A percentile compares a stretch with the other conserved stretches of the same genome.
Evolutionary conservation across 2,888 invertebrate species (phyloP).

Genomic region (Drosophila multiciliata): DNA sequence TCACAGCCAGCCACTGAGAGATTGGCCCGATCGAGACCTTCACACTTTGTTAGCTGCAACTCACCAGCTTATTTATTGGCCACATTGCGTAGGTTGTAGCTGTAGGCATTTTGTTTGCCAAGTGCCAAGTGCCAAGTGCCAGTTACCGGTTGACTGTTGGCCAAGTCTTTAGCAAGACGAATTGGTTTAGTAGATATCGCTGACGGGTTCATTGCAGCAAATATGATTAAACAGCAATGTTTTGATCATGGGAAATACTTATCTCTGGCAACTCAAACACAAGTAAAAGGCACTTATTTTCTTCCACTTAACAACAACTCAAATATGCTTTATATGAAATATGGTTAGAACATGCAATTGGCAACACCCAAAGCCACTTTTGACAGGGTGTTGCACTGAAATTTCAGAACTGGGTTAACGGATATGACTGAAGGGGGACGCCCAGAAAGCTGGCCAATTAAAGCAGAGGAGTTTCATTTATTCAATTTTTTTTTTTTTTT

Average conservation of each 20-base stretch:
- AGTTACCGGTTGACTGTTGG: conserved; percentile 13
- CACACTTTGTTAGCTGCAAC: conserved; percentile 63
- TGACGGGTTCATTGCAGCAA: conserved; percentile 34
- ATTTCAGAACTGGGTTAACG: neutral
- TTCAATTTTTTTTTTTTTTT: neutral
- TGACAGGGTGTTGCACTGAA: conserved; percentile 6
- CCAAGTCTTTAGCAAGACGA: conserved; percentile 46
- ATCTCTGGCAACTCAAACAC: conserved; percentile 1
- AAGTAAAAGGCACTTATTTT: conserved; percentile 12
- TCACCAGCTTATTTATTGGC: conserved; percentile 64
- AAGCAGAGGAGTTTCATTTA: conserved; percentile 11
- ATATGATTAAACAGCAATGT: conserved; percentile 11
- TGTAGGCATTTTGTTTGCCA: conserved; percentile 56
- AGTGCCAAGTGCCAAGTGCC: conserved; percentile 23
- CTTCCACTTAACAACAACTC: neutral
- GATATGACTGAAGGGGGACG: conserved; percentile 18
- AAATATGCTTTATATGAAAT: conserved; percentile 1
- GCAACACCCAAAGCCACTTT: conserved; percentile 9
- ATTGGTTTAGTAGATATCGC: conserved; percentile 43
- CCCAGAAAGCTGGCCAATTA: conserved; percentile 3
- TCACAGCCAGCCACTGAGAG: conserved; percentile 27
- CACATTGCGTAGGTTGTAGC: conserved; percentile 76
- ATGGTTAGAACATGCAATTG: conserved; percentile 2
- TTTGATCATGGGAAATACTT: conserved; percentile 37
- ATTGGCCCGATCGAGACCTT: conserved; percentile 62